Evolutionary conservation across 1,140 invertebrate genomes (phyloP).

Genomic region (Drosophila takahashii): DNA sequence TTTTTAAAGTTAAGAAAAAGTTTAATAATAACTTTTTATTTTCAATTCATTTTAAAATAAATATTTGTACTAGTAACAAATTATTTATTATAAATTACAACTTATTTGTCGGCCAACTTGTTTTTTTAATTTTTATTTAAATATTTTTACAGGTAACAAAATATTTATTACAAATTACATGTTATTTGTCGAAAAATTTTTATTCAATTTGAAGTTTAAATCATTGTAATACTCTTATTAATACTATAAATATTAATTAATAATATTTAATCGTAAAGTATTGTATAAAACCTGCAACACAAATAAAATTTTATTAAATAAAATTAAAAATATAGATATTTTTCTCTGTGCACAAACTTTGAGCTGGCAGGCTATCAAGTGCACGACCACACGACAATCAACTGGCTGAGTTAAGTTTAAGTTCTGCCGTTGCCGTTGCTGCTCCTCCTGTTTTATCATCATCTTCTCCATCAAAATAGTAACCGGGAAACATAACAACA

Average conservation of each 20-base stretch:
- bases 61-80: too few species aligned
- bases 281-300: not conserved
- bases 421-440: conserved; percentile 2
- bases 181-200: too few species aligned
- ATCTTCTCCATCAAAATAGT: conserved; percentile 31
- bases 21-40: too few species aligned
- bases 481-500: conserved; percentile 30
- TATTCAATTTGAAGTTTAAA: too few species aligned
- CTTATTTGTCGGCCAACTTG: too few species aligned
- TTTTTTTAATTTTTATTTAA: too few species aligned
- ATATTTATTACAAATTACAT: too few species aligned
- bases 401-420: conserved; percentile 44
- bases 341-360: conserved; percentile 10
- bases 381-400: conserved; percentile 37
- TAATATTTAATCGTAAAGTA: not conserved
- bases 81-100: too few species aligned
- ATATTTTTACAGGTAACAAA: too few species aligned
- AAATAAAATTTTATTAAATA: not conserved
- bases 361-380: conserved; percentile 12
- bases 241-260: not conserved
- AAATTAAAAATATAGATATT: not conserved
- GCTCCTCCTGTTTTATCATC: conserved; percentile 8
- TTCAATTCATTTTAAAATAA: too few species aligned
- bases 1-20: too few species aligned
- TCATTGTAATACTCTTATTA: too few species aligned